Conservation (phyloP, 1,140 invertebrate species). For the Heliconius nattereri region DNA sequence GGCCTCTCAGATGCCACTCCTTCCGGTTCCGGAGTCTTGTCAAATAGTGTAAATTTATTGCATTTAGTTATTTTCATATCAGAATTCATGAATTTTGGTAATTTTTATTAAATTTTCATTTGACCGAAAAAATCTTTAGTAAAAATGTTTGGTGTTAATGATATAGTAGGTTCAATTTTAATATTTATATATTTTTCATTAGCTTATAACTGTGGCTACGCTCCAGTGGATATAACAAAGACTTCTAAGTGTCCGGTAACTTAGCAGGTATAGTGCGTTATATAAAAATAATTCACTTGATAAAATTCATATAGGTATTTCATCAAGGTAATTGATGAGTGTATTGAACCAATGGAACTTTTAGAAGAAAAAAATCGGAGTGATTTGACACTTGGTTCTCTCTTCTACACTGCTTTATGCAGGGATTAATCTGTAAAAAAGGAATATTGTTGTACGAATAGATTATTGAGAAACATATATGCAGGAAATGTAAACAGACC, state of each 20-base stretch:
- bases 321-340: too few species aligned
- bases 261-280: too few species aligned
- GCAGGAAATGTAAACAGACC: slow-evolving; percentile 18
- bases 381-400: background rate
- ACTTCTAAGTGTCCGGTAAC: too few species aligned
- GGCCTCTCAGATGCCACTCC: background rate
- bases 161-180: background rate
- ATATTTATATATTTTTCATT: too few species aligned
- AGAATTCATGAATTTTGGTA: slow-evolving; percentile 16
- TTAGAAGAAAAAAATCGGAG: background rate
- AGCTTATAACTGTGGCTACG: too few species aligned
- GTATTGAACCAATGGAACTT: too few species aligned
- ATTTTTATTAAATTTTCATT: background rate
- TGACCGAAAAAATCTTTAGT: background rate
- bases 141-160: background rate
- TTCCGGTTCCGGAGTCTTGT: slow-evolving; percentile 39
- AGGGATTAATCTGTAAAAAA: background rate
- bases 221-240: too few species aligned
- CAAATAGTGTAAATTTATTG: slow-evolving; percentile 37
- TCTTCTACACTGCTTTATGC: too few species aligned
- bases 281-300: too few species aligned
- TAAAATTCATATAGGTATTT: too few species aligned
- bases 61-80: slow-evolving; percentile 21
- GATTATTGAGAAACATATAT: slow-evolving; percentile 2
- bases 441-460: background rate